A percentile compares a stretch with the other conserved stretches of the same genome.
Evolutionary conservation across 2,888 invertebrate genomes (phyloP).

Genomic region (Dicyrtoma fusca): DNA sequence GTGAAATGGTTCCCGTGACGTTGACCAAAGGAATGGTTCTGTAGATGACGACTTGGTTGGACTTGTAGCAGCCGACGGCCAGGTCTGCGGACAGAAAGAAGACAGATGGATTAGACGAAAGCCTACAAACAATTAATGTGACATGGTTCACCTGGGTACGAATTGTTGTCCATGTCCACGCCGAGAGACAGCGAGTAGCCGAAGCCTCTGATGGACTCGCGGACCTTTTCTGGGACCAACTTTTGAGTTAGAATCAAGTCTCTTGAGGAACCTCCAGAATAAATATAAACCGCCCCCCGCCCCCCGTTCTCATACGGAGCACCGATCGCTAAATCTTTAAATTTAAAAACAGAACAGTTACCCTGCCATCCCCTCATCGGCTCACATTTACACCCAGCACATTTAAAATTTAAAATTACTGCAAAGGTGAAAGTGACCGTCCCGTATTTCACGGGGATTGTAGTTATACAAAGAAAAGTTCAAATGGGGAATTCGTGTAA

Average conservation of each 20-base stretch:
- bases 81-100: not conserved
- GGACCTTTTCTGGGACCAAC: not conserved
- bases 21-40: conserved; percentile 20
- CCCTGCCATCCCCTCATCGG: no score
- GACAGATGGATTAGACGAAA: not conserved
- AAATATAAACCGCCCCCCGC: conserved; percentile 68
- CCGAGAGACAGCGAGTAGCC: conserved; percentile 66
- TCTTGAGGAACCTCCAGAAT: conserved; percentile 61
- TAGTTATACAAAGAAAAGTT: not conserved
- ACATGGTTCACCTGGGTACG: conserved; percentile 68
- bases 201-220: conserved; percentile 61
- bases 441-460: not conserved
- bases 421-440: not conserved
- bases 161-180: conserved; percentile 67
- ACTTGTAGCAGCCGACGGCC: conserved; percentile 66
- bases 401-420: no score
- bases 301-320: conserved; percentile 66
- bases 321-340: conserved; percentile 67
- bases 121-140: conserved; percentile 2
- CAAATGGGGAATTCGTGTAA: no score
- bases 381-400: no score
- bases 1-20: not conserved
- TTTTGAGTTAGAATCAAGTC: conserved; percentile 57
- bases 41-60: conserved; percentile 59
- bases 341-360: not conserved